A percentile compares a stretch with the other conserved stretches of the same genome.
Evolutionary conservation across 2,888 invertebrate species (phyloP).

Genomic region (Chromoteleia sp.): DNA sequence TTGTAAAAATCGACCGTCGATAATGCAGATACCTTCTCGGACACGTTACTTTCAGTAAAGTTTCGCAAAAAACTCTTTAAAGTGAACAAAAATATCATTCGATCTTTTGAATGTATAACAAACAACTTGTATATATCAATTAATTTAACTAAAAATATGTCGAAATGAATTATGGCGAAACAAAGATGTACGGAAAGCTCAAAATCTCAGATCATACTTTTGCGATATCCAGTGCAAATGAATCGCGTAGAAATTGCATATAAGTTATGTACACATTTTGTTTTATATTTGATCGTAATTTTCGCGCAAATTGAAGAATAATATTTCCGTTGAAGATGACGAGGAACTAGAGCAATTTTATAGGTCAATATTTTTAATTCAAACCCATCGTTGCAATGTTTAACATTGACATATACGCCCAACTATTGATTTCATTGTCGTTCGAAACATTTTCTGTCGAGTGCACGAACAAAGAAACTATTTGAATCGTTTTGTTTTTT

Average conservation of each 20-base stretch:
- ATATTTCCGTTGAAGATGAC: too few relatives aligned
- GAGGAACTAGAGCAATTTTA: constrained; percentile 18
- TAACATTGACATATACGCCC: constrained; percentile 1
- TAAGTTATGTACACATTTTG: background rate
- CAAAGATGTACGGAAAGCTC: background rate
- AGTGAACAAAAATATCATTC: constrained; percentile 1
- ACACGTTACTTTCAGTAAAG: too few relatives aligned
- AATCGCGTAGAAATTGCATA: constrained; percentile 2
- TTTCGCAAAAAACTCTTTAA: too few relatives aligned
- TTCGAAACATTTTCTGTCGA: background rate
- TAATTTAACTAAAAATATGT: constrained; percentile 6
- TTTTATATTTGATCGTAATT: background rate
- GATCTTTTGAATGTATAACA: background rate
- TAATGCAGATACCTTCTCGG: too few relatives aligned
- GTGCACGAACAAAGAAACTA: background rate
- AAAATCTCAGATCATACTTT: background rate
- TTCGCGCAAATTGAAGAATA: background rate
- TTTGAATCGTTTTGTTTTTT: background rate
- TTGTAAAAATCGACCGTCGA: too few relatives aligned
- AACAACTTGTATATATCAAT: constrained; percentile 9
- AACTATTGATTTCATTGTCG: background rate
- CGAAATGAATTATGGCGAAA: background rate
- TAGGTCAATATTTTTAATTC: constrained; percentile 34
- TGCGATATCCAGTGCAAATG: background rate
- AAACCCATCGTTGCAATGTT: constrained; percentile 21